Conservation (phyloP, 2,113 vertebrate genomes). For the Lathamus discolor region DNA sequence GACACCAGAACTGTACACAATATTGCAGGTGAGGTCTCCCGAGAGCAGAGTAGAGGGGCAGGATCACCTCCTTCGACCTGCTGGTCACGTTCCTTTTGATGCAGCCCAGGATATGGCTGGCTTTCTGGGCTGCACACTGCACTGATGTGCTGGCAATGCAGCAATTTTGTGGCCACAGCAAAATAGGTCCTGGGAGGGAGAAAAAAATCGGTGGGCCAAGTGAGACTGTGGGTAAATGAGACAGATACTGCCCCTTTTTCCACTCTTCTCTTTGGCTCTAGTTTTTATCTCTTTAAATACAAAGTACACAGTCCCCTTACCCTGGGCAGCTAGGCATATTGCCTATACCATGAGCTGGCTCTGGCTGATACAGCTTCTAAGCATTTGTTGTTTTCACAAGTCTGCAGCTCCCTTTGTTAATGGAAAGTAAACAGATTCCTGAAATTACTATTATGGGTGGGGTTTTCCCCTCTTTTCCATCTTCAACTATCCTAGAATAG, state of each 20-base stretch:
- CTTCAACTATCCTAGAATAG: conserved; percentile 29
- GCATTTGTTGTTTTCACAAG: not conserved
- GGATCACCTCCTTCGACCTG: too few species aligned
- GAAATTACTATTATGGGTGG: not conserved
- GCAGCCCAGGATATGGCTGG: too few species aligned
- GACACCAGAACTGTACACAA: too few species aligned
- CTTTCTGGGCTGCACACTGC: too few species aligned
- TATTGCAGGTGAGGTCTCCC: too few species aligned
- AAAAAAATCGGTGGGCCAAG: not conserved
- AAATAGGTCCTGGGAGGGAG: not conserved
- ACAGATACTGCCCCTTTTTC: accelerated
- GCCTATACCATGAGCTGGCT: not conserved
- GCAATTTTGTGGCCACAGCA: not conserved
- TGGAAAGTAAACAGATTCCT: not conserved
- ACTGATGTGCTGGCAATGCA: not conserved
- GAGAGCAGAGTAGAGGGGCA: too few species aligned
- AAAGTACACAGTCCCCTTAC: not conserved
- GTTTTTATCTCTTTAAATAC: not conserved
- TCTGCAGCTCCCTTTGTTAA: not conserved
- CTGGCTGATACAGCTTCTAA: not conserved
- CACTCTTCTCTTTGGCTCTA: not conserved
- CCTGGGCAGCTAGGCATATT: not conserved
- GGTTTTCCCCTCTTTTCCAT: not conserved
- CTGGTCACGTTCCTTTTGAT: too few species aligned
- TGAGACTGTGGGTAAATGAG: not conserved